Evolutionary conservation across 1,140 invertebrate species (phyloP).

Genomic region (Caenorhabditis latens): DNA sequence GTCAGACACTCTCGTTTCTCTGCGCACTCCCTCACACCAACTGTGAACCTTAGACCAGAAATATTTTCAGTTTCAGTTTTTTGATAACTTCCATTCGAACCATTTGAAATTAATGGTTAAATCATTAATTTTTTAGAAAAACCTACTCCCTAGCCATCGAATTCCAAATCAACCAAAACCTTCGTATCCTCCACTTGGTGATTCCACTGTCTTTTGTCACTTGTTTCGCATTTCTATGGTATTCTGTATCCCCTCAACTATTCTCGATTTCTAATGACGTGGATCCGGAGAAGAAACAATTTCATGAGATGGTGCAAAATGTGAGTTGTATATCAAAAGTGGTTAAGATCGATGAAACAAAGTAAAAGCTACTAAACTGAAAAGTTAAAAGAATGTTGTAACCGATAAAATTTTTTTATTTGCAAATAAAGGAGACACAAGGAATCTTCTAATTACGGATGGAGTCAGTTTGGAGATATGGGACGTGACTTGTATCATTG

Average conservation of each 20-base stretch:
- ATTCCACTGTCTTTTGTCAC: constrained; percentile 7
- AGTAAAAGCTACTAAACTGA: no score
- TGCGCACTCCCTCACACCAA: background rate
- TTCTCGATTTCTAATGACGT: background rate
- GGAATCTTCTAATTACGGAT: no score
- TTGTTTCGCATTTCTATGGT: constrained; percentile 8
- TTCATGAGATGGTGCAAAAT: constrained; percentile 35
- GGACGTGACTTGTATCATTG: no score
- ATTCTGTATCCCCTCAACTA: background rate
- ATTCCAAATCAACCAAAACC: constrained; percentile 40
- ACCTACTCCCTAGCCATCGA: constrained; percentile 31
- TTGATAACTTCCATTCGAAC: no score
- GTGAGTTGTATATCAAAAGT: background rate
- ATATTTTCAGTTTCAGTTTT: no score
- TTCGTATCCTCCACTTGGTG: constrained; percentile 17
- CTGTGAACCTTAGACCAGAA: no score
- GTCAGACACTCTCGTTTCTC: background rate
- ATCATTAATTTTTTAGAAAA: background rate
- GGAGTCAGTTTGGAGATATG: no score
- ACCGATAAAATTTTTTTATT: no score
- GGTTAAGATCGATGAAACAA: no score
- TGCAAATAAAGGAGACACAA: no score
- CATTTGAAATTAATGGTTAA: no score
- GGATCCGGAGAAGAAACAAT: constrained; percentile 34
- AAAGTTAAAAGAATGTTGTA: no score